Evolutionary conservation across 2,113 vertebrate species (phyloP), one percentile per base, ranked within the genome.

Genomic region (Donacobius atricapilla): DNA sequence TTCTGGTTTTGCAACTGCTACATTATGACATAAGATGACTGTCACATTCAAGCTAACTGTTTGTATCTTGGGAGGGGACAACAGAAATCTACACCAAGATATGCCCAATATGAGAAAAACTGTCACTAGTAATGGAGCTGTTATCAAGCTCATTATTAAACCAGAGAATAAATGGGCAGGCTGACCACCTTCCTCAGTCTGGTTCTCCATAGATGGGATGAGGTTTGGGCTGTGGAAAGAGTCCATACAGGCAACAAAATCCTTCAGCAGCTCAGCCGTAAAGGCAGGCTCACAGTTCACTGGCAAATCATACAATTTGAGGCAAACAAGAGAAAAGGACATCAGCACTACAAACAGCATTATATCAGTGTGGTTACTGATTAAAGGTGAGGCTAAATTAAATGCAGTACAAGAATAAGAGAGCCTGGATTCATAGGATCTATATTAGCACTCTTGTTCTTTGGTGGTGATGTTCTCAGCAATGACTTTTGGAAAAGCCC

Each of bases 301-400:
- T 90, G 42, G 45, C 87, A 94, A 94, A 93, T 93, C 68, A 93
- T 35, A 48, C 75, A 86, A 82, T 90, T 79, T 40, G n/a, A 56
- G 50, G 70, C 79, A 91, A 91, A 95, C 64, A 21, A 69, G 50
- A 56, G 58, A 97, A 96, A 96, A 75, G 83, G 78, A 75, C 65
- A 89, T 58, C 73, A 64, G 35, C 84, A 89, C 50, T 58, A 91
- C 83, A 92, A 91, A 79, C 25, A 65, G 57, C 33, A 63, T 79
- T 57, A 76, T 31, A 89, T 82, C 83, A 58, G 9, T 35, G 51
- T 28, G 35, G 68, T 68, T 60, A 57, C 37, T 66, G 60, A 61
- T 60, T 64, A 51, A 50, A 60, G n/a, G 37, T 68, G 45, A 87
- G 48, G 44, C 22, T 60, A 82, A 65, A 70, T 88, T 31, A 85